phyloP scores from a whole-genome alignment of 2,113 vertebrate species.

The Cygnus atratus region DNA sequence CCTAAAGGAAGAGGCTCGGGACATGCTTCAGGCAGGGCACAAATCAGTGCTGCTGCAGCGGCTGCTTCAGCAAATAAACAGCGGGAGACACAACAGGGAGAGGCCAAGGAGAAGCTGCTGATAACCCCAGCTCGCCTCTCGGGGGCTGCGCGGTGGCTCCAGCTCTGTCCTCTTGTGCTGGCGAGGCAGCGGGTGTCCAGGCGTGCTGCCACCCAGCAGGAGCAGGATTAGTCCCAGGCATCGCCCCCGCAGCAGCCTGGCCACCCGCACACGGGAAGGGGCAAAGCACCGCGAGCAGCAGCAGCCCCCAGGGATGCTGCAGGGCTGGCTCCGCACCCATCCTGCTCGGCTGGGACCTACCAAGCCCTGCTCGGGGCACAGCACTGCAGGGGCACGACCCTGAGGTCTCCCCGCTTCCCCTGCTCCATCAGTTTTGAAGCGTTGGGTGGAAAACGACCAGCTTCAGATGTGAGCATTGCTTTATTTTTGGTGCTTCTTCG shows the following conservation, averaged over 20 bases:
- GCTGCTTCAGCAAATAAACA: constrained; percentile 64
- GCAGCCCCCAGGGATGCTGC: no score
- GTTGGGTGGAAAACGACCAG: neutral
- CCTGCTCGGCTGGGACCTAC: no score
- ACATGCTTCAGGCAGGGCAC: constrained; percentile 38
- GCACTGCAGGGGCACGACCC: neutral
- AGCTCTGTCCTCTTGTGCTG: rapidly evolving
- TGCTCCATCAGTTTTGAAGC: neutral
- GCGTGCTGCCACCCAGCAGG: no score
- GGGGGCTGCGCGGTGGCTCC: neutral
- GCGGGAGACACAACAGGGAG: constrained; percentile 60
- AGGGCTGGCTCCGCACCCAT: no score
- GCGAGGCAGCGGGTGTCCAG: neutral
- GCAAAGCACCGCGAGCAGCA: no score
- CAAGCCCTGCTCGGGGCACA: no score
- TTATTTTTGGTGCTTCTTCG: neutral
- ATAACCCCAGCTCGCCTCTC: neutral
- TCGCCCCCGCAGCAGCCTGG: neutral
- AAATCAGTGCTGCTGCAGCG: constrained; percentile 67
- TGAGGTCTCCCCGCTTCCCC: neutral
- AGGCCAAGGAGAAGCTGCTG: constrained; percentile 59
- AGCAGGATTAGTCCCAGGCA: neutral
- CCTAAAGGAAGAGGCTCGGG: neutral
- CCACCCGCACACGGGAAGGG: neutral
- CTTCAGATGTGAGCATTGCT: neutral